Evolutionary conservation across 2,888 invertebrate species (phyloP).

Genomic region (Cataglyphis rosenhaueri): DNA sequence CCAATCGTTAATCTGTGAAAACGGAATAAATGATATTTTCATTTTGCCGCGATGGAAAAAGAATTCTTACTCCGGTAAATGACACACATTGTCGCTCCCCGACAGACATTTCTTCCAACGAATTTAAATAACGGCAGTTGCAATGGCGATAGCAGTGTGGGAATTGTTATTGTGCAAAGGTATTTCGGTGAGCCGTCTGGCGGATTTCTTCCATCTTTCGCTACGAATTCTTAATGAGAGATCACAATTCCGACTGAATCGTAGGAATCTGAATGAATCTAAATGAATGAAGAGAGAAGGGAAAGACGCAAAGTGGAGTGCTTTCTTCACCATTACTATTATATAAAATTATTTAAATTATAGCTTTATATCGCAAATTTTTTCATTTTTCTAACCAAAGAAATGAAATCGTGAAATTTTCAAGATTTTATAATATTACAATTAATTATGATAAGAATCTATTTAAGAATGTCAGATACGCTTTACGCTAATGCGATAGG

Average conservation of each 20-base stretch:
- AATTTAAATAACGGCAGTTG: conserved; percentile 68
- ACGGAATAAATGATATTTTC: conserved; percentile 25
- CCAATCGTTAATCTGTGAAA: neutral
- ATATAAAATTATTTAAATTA: neutral
- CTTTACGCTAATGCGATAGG: neutral
- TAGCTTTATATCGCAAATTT: neutral
- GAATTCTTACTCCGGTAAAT: conserved; percentile 14
- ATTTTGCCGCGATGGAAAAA: neutral
- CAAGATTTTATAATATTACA: neutral
- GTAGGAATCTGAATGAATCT: conserved; percentile 37
- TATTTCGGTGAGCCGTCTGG: conserved; percentile 46
- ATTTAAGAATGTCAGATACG: neutral
- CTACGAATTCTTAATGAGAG: conserved; percentile 50
- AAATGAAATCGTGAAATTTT: neutral
- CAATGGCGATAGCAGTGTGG: conserved; percentile 23
- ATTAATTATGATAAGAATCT: neutral
- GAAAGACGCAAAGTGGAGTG: neutral
- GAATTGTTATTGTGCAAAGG: conserved; percentile 55
- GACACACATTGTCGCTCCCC: neutral
- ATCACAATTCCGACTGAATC: conserved; percentile 49
- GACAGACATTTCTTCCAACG: conserved; percentile 40
- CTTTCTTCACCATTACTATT: neutral
- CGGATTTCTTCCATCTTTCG: conserved; percentile 49
- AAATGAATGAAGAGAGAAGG: neutral
- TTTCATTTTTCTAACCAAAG: neutral